Base-by-base conservation (phyloP, 2,888 invertebrate genomes). In the Rhagophthalmus giganteus region DNA sequence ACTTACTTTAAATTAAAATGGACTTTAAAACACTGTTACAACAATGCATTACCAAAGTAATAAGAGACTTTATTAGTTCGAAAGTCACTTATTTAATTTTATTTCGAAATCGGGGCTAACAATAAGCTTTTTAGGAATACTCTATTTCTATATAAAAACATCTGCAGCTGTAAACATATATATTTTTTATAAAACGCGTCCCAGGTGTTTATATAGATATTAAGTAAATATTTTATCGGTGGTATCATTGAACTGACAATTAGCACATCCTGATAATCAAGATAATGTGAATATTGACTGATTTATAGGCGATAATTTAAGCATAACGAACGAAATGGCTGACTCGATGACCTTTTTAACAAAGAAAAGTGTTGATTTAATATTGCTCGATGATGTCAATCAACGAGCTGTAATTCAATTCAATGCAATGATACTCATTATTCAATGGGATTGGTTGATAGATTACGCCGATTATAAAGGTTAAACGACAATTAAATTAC, bases 291-390 rank as follows among this genome's bases (percentile, higher is more conserved):
- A 31, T 26, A 40, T 31, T 60, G 58, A 63, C 60, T 61, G 63
- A 63, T 63, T 61, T 63, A 63, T 61, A 47, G 55, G 28, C 54
- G 53, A 57, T 57, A 56, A 58, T 61, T 57, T 57, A 60, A 50
- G 48, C 39, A 52, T 47, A 45, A 32, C 44, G 55, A 58, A 51
- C 48, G 54, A 54, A 48, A 48, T 45, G 58, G 55, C 53, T 58
- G 56, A 60, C 57, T 49, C 48, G 33, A 53, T 49, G 24, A 54
- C 59, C 59, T 54, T 59, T 58, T 54, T 57, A 60, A 61, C 57
- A 56, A 58, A 51, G 55, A 32, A 39, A 45, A 38, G 58, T 59
- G 61, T 60, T 60, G 61, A 61, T 60, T 62, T 55, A 61, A 60
- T 54, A 57, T 53, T 41, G 48, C 34, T 50, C 46, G 48, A 55